phyloP scores from a whole-genome alignment of 2,113 vertebrate genomes.

The Psephotus haematonotus region DNA sequence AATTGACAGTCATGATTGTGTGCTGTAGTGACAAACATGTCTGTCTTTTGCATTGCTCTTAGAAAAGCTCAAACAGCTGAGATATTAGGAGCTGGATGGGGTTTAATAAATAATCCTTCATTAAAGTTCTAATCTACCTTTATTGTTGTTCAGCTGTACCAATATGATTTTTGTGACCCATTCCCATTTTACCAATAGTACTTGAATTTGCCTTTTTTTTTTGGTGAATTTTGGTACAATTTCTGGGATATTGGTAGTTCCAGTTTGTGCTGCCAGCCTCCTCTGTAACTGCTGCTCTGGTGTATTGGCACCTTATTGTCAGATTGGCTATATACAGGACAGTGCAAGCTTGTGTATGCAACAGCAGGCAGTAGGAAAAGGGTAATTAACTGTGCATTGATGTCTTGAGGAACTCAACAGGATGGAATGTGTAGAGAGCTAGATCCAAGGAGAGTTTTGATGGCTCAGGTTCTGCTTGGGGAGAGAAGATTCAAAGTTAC shows the following conservation, averaged over 20 bases:
- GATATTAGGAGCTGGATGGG: background rate
- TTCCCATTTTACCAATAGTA: background rate
- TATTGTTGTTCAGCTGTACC: background rate
- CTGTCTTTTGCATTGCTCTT: background rate
- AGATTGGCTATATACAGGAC: background rate
- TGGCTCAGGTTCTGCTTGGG: background rate
- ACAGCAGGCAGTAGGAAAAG: background rate
- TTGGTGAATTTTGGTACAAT: background rate
- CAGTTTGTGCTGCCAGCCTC: background rate
- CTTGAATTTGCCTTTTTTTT: background rate
- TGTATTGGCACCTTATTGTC: background rate
- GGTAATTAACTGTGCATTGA: background rate
- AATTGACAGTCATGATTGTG: background rate
- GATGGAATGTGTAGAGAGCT: background rate
- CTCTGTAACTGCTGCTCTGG: background rate
- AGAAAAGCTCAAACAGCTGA: background rate
- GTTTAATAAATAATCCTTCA: background rate
- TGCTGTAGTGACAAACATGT: background rate
- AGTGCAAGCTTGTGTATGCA: background rate
- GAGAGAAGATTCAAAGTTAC: background rate
- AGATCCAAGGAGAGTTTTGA: background rate
- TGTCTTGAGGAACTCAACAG: background rate
- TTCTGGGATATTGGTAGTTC: background rate
- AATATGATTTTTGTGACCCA: background rate
- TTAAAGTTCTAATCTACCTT: background rate